Evolutionary conservation across 2,113 vertebrate species (phyloP).

Genomic region (Mugil cephalus): DNA sequence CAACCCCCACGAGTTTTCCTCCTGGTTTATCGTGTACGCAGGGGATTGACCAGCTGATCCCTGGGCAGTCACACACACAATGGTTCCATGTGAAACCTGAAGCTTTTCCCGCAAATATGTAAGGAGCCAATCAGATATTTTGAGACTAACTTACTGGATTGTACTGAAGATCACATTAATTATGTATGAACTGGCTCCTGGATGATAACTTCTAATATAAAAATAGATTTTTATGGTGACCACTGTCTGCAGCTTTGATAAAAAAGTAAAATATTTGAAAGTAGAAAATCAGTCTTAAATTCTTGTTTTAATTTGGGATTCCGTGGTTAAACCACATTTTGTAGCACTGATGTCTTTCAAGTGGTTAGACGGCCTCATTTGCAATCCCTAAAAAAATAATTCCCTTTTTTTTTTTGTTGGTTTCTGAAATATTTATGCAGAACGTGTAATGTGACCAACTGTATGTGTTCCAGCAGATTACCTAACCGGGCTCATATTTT

Average conservation of each 20-base stretch:
- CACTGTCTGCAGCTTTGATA: no score
- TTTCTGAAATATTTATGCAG: neutral
- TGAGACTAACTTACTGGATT: neutral
- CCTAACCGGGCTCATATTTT: conserved; percentile 42
- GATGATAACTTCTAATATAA: no score
- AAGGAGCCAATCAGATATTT: neutral
- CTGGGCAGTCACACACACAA: conserved; percentile 9
- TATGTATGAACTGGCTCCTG: no score
- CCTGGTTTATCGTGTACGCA: conserved; percentile 1
- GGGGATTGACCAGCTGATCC: conserved; percentile 38
- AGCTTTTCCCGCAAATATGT: neutral
- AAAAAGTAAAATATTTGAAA: no score
- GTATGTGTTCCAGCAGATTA: conserved; percentile 10
- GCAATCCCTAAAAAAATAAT: no score
- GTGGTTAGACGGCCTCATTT: neutral
- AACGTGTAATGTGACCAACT: neutral
- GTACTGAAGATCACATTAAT: no score
- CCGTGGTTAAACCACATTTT: no score
- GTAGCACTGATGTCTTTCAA: neutral
- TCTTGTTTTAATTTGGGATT: neutral
- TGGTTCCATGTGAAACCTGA: neutral
- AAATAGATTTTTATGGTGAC: no score
- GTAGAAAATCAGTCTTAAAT: no score
- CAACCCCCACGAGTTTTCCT: neutral
- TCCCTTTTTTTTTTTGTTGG: no score